phyloP scores from a whole-genome alignment of 2,113 vertebrate genomes.

The Oncorhynchus tshawytscha region DNA sequence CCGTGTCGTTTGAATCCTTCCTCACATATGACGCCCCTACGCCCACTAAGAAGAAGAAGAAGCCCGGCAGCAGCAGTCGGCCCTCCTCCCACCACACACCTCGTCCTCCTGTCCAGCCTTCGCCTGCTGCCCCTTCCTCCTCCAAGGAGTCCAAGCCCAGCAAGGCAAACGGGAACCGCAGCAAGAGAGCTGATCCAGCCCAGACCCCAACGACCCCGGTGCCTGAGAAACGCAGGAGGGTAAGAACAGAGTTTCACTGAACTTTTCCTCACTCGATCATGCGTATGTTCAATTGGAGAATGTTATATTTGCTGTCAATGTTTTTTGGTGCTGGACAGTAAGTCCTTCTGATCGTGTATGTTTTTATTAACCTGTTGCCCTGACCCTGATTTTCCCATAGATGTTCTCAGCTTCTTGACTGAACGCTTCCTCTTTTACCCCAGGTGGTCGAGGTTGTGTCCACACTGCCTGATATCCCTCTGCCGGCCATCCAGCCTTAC shows the following conservation, averaged over 20 bases:
- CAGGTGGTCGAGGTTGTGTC: constrained; percentile 82
- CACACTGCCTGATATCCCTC: constrained; percentile 85
- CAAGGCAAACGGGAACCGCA: constrained; percentile 65
- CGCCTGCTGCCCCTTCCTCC: constrained; percentile 18
- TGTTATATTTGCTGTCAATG: not conserved
- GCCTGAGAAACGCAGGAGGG: constrained; percentile 67
- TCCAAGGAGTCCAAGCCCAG: constrained; percentile 62
- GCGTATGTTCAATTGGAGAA: no score
- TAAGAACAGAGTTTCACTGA: constrained; percentile 26
- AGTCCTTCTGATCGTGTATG: not conserved
- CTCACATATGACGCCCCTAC: constrained; percentile 93
- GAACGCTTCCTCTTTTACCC: not conserved
- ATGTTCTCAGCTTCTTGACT: not conserved
- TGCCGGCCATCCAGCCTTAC: constrained; percentile 88
- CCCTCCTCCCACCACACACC: constrained; percentile 40
- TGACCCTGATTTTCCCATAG: not conserved
- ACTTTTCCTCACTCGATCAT: no score
- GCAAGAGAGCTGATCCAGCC: constrained; percentile 56
- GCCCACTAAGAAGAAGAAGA: constrained; percentile 92
- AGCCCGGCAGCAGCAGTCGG: constrained; percentile 46
- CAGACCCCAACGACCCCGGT: constrained; percentile 41
- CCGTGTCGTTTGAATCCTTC: constrained; percentile 97
- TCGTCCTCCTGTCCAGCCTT: constrained; percentile 22
- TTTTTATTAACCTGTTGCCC: not conserved
- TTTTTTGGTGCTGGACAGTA: not conserved